Evolutionary conservation across 2,113 vertebrate species (phyloP), one percentile per base, ranked within the genome.

Genomic region (Sakesphorus luctuosus): DNA sequence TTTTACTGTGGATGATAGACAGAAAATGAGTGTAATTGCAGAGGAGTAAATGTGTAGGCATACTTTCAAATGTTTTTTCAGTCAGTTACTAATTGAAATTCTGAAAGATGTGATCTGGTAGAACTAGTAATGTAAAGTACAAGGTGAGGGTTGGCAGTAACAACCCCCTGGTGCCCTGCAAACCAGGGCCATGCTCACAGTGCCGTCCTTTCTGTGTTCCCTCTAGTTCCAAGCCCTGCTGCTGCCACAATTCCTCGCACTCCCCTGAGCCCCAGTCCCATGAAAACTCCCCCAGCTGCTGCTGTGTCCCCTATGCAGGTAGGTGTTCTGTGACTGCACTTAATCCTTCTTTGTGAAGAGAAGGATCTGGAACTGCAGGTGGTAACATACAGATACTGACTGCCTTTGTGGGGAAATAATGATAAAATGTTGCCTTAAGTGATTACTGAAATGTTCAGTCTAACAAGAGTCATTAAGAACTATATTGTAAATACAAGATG

Each of bases 301-400:
- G 99, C 99, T 26, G 99, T 99, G 7, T 99, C 99, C 31, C 99
- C 99, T 20, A 99, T 99, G 98, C 99, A 99, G 98, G 99, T 99
- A 88, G n/a, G 94, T 94, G 59, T 17, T 75, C 26, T 68, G 12
- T 73, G 66, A 29, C 63, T 73, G 47, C 62, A 21, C 58, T 89
- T 83, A n/a, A 68, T 66, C 55, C 49, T 84, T 53, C 69, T 71
- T 29, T 71, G 20, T 33, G 43, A 75, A 88, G 84, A 87, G n/a
- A 47, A 90, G 4, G 52, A 18, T 52, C 33, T 74, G 65, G 78
- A 84, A 71, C 69, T 91, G 17, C 17, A 29, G 44, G 49, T 33
- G 36, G 17, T 61, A 55, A 53, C 52, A 40, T 9, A 82, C 11
- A 87, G 75, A 75, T 59, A 43, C 29, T 40, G 47, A 8, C 66